Base-by-base conservation (phyloP, 1,140 invertebrate species). In the Drosophila paulistorum region DNA sequence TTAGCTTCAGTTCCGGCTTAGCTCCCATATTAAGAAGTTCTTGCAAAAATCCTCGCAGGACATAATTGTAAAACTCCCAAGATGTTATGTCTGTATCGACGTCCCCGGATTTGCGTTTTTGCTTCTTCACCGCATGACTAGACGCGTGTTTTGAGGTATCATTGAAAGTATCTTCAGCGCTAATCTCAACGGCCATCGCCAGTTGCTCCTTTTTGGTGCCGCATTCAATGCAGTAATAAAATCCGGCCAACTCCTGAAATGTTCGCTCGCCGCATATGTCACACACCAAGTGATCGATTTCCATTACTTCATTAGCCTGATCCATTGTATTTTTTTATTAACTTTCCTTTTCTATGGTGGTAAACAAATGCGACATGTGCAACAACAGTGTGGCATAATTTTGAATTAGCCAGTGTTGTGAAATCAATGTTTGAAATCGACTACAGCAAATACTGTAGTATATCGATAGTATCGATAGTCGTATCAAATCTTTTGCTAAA, bases 21-120 rank as follows among this genome's bases (percentile, higher is more conserved):
- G 93, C 94, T 23, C 95, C 95, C 59, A 95, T 90, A 14, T 93
- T 74, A 1, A 95, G 93, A 1, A 95, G 79, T 82, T 95, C 94
- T 72, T 95, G 93, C 0, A 94, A 92, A 60, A 95, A 87, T 10
- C 94, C 94, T 37, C 94, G 92, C 13, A 96, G 80, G 35, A 95
- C 93, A 69, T 94, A 94, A 92, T 96, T 96, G 73, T 94, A 95
- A 13, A 94, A 92, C 91, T 87, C 84, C 84, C 84, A 87, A n/a
- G 84, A 87, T 1, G 95, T 95, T 74, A 94, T 93, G 41, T 94
- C 93, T 75, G 94, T 92, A 41, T 94, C 93, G 23, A 26, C 55
- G 3, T 82, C 64, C 1, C 65, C 77, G 2, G 51, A 5, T 11
- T 90, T 64, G 5, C 64, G 17, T 77, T 90, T 80, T 0, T 64